Evolutionary conservation across 2,888 invertebrate genomes (phyloP), one percentile per base, ranked within the genome.

Genomic region (Meteorus colon): DNA sequence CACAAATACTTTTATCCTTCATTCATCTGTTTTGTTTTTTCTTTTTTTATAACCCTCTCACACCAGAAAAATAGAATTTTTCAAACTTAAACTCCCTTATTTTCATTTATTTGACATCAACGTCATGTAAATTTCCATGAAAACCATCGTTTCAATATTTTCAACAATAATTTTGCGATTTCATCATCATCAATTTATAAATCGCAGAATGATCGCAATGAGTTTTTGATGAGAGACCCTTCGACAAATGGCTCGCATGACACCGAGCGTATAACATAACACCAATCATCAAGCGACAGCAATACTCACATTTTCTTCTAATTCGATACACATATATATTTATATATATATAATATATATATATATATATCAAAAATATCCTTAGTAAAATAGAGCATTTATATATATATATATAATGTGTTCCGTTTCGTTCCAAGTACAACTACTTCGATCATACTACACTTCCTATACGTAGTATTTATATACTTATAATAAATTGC

Each of bases 301-400:
- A 81, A 81, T 80, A 78, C 79, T 81, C 77, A 74, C 75, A 71
- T 71, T 66, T 63, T 66, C 66, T 60, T 75, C 79, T 80, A 82
- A 80, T 81, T 81, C 63, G 65, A 77, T 78, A 77, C 74, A 77
- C 69, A 77, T 76, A 74, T 76, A 77, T 77, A 78, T 82, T 82
- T 81, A 76, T 76, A 75, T 76, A 77, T 77, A 78, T 82, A 83
- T 81, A 24, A 82, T 84, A 82, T 84, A 83, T 84, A 85, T 87
- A 88, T 85, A 87, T 84, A 87, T 87, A 89, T 89, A 89, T 89
- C 89, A 89, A 89, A 89, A 89, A 89, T 89, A 89, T 89, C 86
- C 88, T 89, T 88, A 89, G 81, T 89, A 89, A 89, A 89, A 89
- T 89, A 89, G 87, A 89, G 84, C 84, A 87, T 87, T 85, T 87